Evolutionary conservation across 2,113 vertebrate species (phyloP), one percentile per base, ranked within the genome.

Genomic region (Siphamia tubifer): DNA sequence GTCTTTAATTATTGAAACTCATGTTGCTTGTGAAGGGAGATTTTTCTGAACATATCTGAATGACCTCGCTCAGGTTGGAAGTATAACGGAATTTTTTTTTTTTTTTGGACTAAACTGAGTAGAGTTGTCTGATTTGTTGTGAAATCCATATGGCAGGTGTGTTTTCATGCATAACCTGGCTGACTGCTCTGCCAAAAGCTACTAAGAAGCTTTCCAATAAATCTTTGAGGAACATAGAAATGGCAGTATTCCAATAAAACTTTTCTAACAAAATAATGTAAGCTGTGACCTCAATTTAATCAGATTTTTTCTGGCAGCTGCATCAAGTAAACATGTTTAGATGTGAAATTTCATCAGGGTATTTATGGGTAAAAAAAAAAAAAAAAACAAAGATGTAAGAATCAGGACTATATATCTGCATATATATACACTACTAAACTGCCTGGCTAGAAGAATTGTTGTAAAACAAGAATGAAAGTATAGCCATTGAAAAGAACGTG

Each of bases 1-100:
- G 66, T 49, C 55, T 45, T 74, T 79, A 77, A 76, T 75, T 86
- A 82, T 62, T 74, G 49, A 70, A 79, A 67, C 62, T 58, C 47
- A 19, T 63, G 68, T 70, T 74, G 32, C 57, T 55, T 78, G 62
- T 57, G 73, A 70, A 43, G 63, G 65, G 27, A 76, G 66, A 1
- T 68, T 77, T 74, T 52, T n/a, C n/a, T n/a, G n/a, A 68, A 38
- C 12, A 34, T 61, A 27, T 44, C 58, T 49, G 35, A 69, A 17
- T 36, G 36, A 43, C 48, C 47, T 61, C 3, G 0, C 31, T 51
- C 32, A 16, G 25, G 56, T 20, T 16, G 28, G 13, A 47, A 21
- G 28, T 53, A 61, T 45, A 42, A 40, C 63, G 35, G 34, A 72
- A 68, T 38, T 6, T 1, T 35, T 66, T 57, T 8, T n/a, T n/a